A percentile compares a stretch with the other conserved stretches of the same genome.
Evolutionary conservation across 2,888 invertebrate genomes (phyloP).

Genomic region (Cepaea hortensis): DNA sequence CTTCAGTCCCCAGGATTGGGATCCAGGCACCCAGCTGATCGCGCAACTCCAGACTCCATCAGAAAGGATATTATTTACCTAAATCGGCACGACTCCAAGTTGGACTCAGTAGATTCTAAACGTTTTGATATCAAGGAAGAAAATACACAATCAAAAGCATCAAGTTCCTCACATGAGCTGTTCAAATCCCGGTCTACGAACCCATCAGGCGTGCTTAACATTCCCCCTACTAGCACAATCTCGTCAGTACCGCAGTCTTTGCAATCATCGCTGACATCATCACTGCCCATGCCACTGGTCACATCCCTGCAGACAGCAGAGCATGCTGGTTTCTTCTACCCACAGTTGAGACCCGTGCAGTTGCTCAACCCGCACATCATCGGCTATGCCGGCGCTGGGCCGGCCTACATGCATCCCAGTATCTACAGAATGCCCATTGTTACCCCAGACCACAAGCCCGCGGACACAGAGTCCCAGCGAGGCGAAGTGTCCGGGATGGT

Average conservation of each 20-base stretch:
- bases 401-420: conserved; percentile 79
- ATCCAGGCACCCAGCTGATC: background rate
- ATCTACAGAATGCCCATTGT: conserved; percentile 76
- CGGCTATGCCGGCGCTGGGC: conserved; percentile 81
- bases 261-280: conserved; percentile 14
- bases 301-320: conserved; percentile 26
- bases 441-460: conserved; percentile 51
- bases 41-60: conserved; percentile 18
- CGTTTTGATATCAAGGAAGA: conserved; percentile 42
- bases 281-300: conserved; percentile 27
- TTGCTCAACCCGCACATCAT: conserved; percentile 86
- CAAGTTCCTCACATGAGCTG: conserved; percentile 1
- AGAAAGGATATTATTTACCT: conserved; percentile 30
- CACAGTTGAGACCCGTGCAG: conserved; percentile 68
- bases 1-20: background rate
- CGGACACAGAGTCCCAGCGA: conserved; percentile 78
- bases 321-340: conserved; percentile 44
- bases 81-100: conserved; percentile 11
- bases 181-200: conserved; percentile 20
- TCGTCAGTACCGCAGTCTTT: background rate
- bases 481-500: conserved; percentile 80
- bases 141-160: background rate
- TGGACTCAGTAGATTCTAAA: background rate
- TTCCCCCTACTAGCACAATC: background rate
- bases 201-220: conserved; percentile 16